These are phyloP conservation scores for Burhinus oedicnemus DNA, from an alignment of 2,113 vertebrate species.

Conservation along the genomic window DNA sequence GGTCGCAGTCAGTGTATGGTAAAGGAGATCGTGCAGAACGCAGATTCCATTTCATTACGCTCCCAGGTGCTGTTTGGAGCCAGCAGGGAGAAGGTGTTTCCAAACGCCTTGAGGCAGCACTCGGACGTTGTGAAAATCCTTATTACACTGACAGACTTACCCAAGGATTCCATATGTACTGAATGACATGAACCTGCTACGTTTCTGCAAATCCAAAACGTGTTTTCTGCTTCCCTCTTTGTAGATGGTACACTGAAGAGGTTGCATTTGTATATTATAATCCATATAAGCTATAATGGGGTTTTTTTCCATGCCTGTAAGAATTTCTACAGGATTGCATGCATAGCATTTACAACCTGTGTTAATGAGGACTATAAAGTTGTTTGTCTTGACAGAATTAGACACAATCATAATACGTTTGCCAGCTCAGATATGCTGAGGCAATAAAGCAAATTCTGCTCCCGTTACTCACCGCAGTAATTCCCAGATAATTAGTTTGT, in stretches of 20 bases:
- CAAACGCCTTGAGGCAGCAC: constrained; percentile 6
- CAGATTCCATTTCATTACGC: neutral
- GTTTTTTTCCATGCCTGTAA: neutral
- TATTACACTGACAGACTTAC: neutral
- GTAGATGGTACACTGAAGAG: neutral
- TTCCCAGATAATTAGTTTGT: constrained; percentile 26
- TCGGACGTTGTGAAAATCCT: neutral
- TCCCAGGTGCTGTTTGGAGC: neutral
- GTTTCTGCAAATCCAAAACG: neutral
- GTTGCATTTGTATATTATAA: neutral
- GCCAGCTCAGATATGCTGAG: neutral
- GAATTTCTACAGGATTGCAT: neutral
- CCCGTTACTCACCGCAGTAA: neutral
- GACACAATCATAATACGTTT: neutral
- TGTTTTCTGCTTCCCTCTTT: neutral
- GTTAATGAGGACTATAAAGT: neutral
- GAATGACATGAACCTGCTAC: neutral
- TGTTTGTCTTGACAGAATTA: constrained; percentile 24
- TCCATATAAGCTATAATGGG: neutral
- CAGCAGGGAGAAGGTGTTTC: constrained; percentile 16
- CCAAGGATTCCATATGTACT: neutral
- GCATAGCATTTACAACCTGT: neutral
- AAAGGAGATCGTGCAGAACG: neutral
- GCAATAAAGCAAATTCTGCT: constrained; percentile 5
- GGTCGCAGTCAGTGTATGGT: neutral